Evolutionary conservation across 2,888 invertebrate genomes (phyloP), one percentile per base, ranked within the genome.

Genomic region (Tricholauxania praeusta): DNA sequence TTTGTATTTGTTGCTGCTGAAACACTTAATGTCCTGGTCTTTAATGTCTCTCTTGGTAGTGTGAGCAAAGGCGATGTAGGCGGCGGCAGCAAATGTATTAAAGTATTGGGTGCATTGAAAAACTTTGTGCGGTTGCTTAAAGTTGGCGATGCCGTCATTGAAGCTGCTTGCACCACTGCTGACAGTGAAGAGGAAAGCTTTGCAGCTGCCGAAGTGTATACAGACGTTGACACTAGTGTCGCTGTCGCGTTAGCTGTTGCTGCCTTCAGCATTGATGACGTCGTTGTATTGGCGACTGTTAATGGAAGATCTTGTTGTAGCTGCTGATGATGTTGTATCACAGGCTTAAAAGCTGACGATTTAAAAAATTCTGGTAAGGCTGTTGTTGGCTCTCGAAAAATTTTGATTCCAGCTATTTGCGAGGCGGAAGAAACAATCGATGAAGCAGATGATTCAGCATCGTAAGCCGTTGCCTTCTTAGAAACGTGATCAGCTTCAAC

Each of bases 311-410:
- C 32, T 3, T 19, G 52, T 19, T 19, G 65, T 12, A 51, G 8
- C 28, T 70, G 71, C 51, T 77, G 64, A 4, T 72, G 62, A 8
- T 76, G 74, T 48, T 74, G 77, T 14, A 71, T 32, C 14, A 84
- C 84, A 1, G 84, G 84, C 32, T 84, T 84, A 47, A 84, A 84
- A 0, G 84, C 84, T 0, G 84, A 84, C 12, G 79, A 77, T 49
- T 72, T 80, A 1, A 83, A 68, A 47, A 83, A 74, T 39, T 82
- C 78, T 19, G 83, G 79, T 53, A 83, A 82, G 79, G 60, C 82
- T 82, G 7, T 83, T 5, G 28, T 22, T 4, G 68, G 57, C 48
- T 57, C 57, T 14, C 59, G 68, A n/a, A 57, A 59, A 2, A 17
- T 12, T 55, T 55, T 67, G 15, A 55, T 15, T 39, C 17, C 39